These are phyloP conservation scores for Tapirus indicus DNA, from an alignment of 2,797 vertebrate genomes.

Conservation along the genomic window DNA sequence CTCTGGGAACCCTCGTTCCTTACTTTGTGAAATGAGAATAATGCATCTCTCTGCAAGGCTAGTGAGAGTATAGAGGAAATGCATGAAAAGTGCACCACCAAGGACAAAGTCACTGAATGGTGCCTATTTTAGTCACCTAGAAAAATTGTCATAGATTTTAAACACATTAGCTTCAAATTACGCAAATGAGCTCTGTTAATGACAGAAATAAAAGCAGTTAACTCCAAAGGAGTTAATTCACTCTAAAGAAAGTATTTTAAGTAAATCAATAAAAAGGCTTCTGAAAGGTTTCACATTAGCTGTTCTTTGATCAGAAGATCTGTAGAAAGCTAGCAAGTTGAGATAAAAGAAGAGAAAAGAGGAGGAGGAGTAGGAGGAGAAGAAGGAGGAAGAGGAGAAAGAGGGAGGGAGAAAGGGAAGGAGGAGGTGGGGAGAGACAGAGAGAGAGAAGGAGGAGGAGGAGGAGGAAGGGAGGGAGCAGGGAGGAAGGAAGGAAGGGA, in stretches of 20 bases:
- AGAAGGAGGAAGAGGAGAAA: too few species aligned
- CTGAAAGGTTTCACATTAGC: not conserved
- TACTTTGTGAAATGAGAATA: not conserved
- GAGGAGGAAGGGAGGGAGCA: not conserved
- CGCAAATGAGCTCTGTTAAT: not conserved
- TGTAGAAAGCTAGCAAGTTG: not conserved
- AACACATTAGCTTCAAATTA: not conserved
- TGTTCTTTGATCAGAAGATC: not conserved
- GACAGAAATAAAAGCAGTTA: slow-evolving; percentile 12
- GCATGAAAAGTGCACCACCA: not conserved
- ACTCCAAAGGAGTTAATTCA: not conserved
- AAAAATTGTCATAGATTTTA: not conserved
- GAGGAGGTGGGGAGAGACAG: not conserved
- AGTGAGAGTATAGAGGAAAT: not conserved
- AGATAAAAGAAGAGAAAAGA: not conserved
- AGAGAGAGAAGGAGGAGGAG: not conserved
- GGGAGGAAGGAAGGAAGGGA: too few species aligned
- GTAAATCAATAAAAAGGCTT: not conserved
- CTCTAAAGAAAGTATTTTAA: slow-evolving; percentile 19
- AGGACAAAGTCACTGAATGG: not conserved
- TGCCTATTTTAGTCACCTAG: not conserved
- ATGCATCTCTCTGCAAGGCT: not conserved
- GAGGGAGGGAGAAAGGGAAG: not conserved
- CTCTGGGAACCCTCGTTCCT: not conserved
- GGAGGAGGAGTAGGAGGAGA: too few species aligned